phyloP scores from a whole-genome alignment of 1,140 invertebrate species.

The Drosophila pseudoobscura region DNA sequence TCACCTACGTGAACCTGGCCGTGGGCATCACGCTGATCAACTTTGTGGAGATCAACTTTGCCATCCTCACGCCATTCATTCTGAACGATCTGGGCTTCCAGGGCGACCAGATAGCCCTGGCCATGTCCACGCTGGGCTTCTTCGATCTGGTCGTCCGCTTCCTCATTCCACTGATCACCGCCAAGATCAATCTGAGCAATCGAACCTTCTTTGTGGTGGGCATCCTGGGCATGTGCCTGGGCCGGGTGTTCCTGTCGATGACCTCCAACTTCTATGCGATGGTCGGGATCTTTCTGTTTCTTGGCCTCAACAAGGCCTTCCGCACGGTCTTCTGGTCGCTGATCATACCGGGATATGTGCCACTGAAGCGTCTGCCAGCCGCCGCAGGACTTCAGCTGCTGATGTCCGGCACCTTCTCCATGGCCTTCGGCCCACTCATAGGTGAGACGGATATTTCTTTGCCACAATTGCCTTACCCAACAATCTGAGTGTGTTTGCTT shows the following conservation, averaged over 20 bases:
- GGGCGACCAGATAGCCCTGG: conserved; percentile 85
- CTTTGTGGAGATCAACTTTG: conserved; percentile 89
- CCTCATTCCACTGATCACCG: conserved; percentile 86
- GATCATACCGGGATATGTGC: conserved; percentile 87
- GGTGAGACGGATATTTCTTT: conserved; percentile 81
- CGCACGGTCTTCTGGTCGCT: conserved; percentile 87
- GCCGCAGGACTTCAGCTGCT: conserved; percentile 87
- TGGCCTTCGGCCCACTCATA: conserved; percentile 85
- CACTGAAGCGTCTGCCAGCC: conserved; percentile 86
- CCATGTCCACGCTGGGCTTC: conserved; percentile 86
- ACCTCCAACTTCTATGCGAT: conserved; percentile 83
- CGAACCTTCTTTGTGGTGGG: conserved; percentile 88
- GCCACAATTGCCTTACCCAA: not conserved
- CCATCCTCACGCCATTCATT: conserved; percentile 88
- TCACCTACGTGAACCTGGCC: conserved; percentile 87
- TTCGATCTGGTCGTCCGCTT: conserved; percentile 86
- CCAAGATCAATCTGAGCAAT: conserved; percentile 86
- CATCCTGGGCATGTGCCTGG: conserved; percentile 86
- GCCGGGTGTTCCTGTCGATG: conserved; percentile 85
- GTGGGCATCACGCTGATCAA: conserved; percentile 88
- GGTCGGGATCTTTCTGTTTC: conserved; percentile 84
- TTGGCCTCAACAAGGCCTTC: conserved; percentile 87
- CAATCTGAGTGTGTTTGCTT: not conserved
- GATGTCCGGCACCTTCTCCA: conserved; percentile 85
- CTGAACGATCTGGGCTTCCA: conserved; percentile 85